A percentile compares a stretch with the other conserved stretches of the same genome.
Conservation (phyloP, 2,113 vertebrate genomes). For the Ornithorhynchus anatinus region DNA sequence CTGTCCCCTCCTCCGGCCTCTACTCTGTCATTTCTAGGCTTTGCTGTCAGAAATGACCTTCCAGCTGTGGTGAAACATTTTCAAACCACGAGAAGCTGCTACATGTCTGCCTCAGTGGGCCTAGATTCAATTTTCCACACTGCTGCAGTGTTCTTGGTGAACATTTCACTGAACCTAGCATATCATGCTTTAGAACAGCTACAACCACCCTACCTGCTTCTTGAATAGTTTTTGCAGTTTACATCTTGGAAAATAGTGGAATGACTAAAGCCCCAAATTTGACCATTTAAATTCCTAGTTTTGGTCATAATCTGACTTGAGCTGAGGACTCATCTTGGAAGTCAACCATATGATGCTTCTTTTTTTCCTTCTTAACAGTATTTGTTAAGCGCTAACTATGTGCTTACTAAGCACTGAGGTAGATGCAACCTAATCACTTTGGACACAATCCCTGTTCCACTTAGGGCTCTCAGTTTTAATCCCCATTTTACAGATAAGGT, state of each 20-base stretch:
- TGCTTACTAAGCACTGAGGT: no score
- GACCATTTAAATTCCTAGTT: not conserved
- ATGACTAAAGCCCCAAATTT: not conserved
- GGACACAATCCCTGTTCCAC: no score
- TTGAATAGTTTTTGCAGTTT: constrained; percentile 6
- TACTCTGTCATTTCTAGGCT: no score
- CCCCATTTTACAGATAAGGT: no score
- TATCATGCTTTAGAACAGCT: no score
- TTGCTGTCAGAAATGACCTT: constrained; percentile 14
- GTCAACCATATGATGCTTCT: not conserved
- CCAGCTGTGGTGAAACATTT: not conserved
- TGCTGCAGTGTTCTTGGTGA: not conserved
- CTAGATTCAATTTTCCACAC: constrained; percentile 13
- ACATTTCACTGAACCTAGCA: constrained; percentile 3
- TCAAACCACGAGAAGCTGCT: not conserved
- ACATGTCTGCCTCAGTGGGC: not conserved
- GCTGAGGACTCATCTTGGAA: constrained; percentile 8
- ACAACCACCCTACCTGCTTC: not conserved
- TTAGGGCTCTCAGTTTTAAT: no score
- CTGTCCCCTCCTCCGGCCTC: no score
- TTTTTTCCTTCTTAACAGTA: no score
- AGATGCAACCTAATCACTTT: no score
- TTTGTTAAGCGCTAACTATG: no score
- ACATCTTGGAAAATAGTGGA: not conserved
- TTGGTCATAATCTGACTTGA: not conserved